Evolutionary conservation across 53 echinoderm and acorn worm genomes (phyloP).

Genomic region (Apostichopus leukothele): DNA sequence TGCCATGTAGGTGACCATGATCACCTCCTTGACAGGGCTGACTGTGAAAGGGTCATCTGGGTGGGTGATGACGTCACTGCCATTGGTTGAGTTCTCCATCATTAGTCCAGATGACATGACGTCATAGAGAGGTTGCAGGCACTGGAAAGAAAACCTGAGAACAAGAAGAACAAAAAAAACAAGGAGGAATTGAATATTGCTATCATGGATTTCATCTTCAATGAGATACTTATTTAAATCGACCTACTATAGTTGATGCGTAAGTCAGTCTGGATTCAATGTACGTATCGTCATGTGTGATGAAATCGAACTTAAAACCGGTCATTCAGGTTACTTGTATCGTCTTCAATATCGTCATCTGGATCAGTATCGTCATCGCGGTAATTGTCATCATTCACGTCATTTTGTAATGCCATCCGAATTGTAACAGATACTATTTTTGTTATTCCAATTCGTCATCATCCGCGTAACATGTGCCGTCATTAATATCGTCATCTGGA

Average conservation of each 20-base stretch:
- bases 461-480: background rate
- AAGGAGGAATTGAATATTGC: too few relatives aligned
- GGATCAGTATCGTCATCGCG: constrained; percentile 12
- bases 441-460: background rate
- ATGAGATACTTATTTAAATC: too few relatives aligned
- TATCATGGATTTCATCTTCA: too few relatives aligned
- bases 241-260: too few relatives aligned
- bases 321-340: too few relatives aligned
- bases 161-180: too few relatives aligned
- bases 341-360: constrained; percentile 1
- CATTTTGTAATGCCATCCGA: background rate
- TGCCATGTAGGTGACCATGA: constrained; percentile 63
- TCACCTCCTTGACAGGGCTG: constrained; percentile 59
- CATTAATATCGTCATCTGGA: too few relatives aligned
- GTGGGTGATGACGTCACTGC: background rate
- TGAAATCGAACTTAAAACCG: too few relatives aligned
- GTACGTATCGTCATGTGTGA: too few relatives aligned
- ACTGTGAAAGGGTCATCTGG: constrained; percentile 61
- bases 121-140: too few relatives aligned
- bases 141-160: too few relatives aligned
- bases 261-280: too few relatives aligned
- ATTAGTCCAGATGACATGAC: background rate
- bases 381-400: constrained; percentile 24
- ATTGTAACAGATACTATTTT: background rate
- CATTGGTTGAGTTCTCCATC: background rate